Base-by-base conservation (phyloP, 2,888 invertebrate species). In the Suillia variegata region DNA sequence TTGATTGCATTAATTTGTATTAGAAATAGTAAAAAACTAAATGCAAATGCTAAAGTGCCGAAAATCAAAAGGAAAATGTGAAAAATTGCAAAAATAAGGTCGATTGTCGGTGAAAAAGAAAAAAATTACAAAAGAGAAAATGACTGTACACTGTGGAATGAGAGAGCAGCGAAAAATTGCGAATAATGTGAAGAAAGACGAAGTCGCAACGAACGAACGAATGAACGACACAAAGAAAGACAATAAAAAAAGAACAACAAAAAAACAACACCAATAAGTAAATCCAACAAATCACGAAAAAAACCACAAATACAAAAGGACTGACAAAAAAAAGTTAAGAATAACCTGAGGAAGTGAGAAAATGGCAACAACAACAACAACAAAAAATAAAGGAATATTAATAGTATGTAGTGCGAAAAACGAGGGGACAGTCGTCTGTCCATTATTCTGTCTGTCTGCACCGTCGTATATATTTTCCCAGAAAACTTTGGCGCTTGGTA, bases 131-230 rank as follows among this genome's bases (percentile, higher is more conserved):
- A 50, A 56, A 56, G 45, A 17, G 45, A 45, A 50, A 56, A 67
- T 67, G 64, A 67, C 67, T 67, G 67, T 67, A 67, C 67, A 65
- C 65, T 64, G 56, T 57, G 55, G 64, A 45, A 13, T 17, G 45
- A 17, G 45, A 45, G 20, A 20, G 45, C 18, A 13, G 13, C 45
- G 45, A 20, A 45, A 45, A 45, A 45, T 20, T 4, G 20, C 17
- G 20, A 45, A 45, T 17, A 13, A 6, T 56, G 55, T 52, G 33
- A 51, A 53, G 60, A 48, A 55, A 34, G 56, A 54, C 31, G 6
- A 12, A 31, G 31, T 31, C 31, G 6, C 31, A 6, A 31, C 31
- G 31, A 12, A 31, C 12, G 12, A 31, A 31, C 6, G 31, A 8
- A 12, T 31, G 6, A 31, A 31, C 6, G 6, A 31, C 12, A 31